Evolutionary conservation across 2,797 vertebrate species (phyloP).

Genomic region (Chloroceryle amazona): DNA sequence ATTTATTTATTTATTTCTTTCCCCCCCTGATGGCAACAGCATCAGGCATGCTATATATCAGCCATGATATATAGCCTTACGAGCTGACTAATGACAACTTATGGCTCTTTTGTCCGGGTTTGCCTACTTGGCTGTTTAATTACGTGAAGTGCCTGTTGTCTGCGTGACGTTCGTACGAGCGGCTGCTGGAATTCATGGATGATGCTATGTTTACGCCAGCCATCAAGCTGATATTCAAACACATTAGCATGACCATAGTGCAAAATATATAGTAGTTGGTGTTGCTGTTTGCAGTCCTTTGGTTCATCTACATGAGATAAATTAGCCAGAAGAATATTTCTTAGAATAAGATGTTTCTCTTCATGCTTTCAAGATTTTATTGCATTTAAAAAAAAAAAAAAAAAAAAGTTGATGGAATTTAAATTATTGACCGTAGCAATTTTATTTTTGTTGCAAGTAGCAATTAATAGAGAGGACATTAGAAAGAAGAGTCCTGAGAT

Average conservation of each 20-base stretch:
- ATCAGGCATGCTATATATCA: background rate
- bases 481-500: background rate
- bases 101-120: conserved; percentile 39
- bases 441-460: conserved; percentile 22
- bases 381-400: background rate
- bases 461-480: conserved; percentile 50
- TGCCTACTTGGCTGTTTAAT: conserved; percentile 69
- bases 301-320: background rate
- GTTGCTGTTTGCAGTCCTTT: background rate
- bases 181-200: conserved; percentile 21
- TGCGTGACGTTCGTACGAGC: fast-evolving
- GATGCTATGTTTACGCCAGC: background rate
- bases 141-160: conserved; percentile 39
- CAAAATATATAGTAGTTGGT: background rate
- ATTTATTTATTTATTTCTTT: background rate
- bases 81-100: conserved; percentile 35
- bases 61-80: background rate
- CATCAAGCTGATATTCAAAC: background rate
- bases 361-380: background rate
- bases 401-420: background rate
- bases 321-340: background rate
- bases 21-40: background rate
- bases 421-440: background rate
- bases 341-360: background rate
- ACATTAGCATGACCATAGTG: background rate